Evolutionary conservation across 2,797 vertebrate genomes (phyloP).

Genomic region (Coregonus ussuriensis): DNA sequence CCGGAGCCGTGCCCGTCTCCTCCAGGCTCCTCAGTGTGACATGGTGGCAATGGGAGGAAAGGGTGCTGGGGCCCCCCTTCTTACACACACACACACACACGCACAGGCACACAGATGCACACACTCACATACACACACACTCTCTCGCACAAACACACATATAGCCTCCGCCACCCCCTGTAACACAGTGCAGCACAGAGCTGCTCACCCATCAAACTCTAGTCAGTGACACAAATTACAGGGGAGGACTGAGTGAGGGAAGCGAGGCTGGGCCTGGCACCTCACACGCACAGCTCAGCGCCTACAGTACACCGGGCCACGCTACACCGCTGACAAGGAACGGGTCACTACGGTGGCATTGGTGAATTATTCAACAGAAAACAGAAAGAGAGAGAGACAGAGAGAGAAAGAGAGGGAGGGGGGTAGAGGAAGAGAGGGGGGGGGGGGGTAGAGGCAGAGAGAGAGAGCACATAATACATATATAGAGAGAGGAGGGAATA

Average conservation of each 20-base stretch:
- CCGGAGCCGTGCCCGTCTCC: conserved; percentile 76
- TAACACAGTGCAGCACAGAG: conserved; percentile 73
- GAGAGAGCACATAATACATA: conserved; percentile 46
- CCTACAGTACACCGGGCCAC: conserved; percentile 34
- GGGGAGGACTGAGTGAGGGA: conserved; percentile 74
- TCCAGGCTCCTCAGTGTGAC: conserved; percentile 82
- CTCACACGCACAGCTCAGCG: conserved; percentile 45
- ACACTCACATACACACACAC: conserved; percentile 21
- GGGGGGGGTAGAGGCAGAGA: conserved; percentile 51
- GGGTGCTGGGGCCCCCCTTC: conserved; percentile 39
- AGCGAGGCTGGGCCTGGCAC: conserved; percentile 67
- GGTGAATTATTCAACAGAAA: conserved; percentile 82
- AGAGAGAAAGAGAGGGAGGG: conserved; percentile 34
- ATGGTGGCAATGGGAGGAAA: conserved; percentile 50
- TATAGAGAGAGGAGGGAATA: neutral
- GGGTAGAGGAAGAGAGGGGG: conserved; percentile 29
- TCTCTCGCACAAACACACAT: conserved; percentile 9
- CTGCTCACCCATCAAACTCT: conserved; percentile 82
- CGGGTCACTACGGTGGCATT: conserved; percentile 82
- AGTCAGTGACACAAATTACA: conserved; percentile 85
- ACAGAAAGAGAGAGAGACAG: conserved; percentile 36
- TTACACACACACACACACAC: conserved; percentile 27
- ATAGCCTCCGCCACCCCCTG: conserved; percentile 61
- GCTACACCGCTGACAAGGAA: conserved; percentile 76
- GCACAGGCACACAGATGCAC: conserved; percentile 23